phyloP scores from a whole-genome alignment of 2,797 vertebrate species.

The Catamblyrhynchus diadema region DNA sequence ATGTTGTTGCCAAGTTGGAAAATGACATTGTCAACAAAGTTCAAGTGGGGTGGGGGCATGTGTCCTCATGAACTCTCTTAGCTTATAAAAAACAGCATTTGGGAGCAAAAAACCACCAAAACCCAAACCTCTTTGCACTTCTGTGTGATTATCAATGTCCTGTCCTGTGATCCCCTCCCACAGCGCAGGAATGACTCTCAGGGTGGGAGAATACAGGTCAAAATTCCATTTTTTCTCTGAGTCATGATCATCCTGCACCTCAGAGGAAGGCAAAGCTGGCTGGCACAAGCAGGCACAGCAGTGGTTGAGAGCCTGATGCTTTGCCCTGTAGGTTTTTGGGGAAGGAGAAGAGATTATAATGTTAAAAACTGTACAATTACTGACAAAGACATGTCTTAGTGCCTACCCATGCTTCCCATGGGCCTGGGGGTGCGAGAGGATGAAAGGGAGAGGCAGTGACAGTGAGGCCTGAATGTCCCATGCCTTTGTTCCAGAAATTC shows the following conservation, averaged over 20 bases:
- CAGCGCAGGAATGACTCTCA: neutral
- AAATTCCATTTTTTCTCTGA: neutral
- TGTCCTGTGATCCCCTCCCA: neutral
- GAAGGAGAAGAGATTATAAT: neutral
- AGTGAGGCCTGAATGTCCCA: neutral
- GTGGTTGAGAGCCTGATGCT: neutral
- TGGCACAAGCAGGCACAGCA: neutral
- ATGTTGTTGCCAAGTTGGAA: neutral
- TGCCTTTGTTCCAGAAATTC: neutral
- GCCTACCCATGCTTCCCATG: rapidly evolving
- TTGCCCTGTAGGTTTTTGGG: neutral
- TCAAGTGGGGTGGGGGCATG: neutral
- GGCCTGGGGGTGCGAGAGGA: neutral
- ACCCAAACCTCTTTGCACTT: neutral
- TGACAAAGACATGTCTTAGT: neutral
- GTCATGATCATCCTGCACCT: neutral
- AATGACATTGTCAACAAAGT: neutral
- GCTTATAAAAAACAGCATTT: neutral
- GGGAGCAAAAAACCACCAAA: neutral
- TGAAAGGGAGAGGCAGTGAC: neutral
- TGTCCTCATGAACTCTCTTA: neutral
- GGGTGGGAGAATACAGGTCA: neutral
- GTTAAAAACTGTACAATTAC: neutral
- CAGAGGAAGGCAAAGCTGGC: neutral
- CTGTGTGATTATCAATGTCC: neutral